These are phyloP conservation scores for Leptopilina boulardi DNA, from an alignment of 1,140 invertebrate species.

Conservation along the genomic window DNA sequence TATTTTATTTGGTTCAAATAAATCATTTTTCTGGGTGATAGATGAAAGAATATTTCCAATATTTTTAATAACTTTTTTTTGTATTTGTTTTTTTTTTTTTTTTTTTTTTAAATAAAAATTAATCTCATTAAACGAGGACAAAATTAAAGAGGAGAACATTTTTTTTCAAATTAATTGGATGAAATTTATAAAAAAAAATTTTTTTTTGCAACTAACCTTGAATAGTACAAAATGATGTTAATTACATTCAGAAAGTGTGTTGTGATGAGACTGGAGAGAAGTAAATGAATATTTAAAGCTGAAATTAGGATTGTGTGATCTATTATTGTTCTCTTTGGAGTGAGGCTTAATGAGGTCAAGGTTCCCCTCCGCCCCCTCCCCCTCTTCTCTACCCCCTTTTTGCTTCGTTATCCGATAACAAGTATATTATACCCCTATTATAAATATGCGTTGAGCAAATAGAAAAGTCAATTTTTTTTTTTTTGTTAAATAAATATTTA, in stretches of 20 bases:
- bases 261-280: neutral
- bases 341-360: conserved; percentile 17
- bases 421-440: neutral
- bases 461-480: neutral
- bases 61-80: too few relatives aligned
- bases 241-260: conserved; percentile 2
- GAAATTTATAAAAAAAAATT: neutral
- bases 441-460: neutral
- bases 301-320: conserved; percentile 14
- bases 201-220: neutral
- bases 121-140: neutral
- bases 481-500: conserved; percentile 35
- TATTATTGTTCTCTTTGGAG: conserved; percentile 24
- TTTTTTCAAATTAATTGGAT: neutral
- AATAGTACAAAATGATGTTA: conserved; percentile 2
- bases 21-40: too few relatives aligned
- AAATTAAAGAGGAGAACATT: neutral
- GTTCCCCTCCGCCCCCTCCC: too few relatives aligned
- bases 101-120: neutral
- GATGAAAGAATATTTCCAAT: too few relatives aligned
- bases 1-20: too few relatives aligned
- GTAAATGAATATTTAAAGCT: neutral
- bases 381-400: too few relatives aligned
- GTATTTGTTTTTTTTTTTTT: too few relatives aligned
- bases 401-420: conserved; percentile 4